Conservation (phyloP, 2,888 invertebrate genomes). For the Physocephala rufipes region DNA sequence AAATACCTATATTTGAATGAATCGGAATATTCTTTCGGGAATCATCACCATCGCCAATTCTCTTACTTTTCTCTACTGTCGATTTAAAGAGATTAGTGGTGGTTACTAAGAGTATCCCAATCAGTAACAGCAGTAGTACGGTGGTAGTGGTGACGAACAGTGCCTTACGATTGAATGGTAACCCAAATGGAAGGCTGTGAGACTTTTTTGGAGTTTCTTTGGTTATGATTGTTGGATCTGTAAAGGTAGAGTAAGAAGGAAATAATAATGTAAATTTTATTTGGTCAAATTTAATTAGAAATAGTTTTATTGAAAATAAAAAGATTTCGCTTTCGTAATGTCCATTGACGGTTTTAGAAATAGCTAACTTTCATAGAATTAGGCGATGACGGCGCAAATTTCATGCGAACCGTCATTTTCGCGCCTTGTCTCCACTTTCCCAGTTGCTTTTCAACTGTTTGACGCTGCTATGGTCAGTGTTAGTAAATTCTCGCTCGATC, state of each 20-base stretch:
- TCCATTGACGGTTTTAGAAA: too few species aligned
- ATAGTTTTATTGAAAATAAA: too few species aligned
- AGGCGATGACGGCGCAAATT: too few species aligned
- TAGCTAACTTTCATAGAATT: too few species aligned
- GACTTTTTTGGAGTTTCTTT: slow-evolving; percentile 33
- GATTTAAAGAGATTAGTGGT: slow-evolving; percentile 51
- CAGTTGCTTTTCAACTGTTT: too few species aligned
- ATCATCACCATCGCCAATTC: slow-evolving; percentile 63
- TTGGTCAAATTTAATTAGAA: too few species aligned
- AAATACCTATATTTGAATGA: slow-evolving; percentile 66
- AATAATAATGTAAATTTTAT: too few species aligned
- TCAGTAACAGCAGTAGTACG: slow-evolving; percentile 48
- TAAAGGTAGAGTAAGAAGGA: slow-evolving; percentile 40
- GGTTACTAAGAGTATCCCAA: slow-evolving; percentile 51
- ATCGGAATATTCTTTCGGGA: slow-evolving; percentile 65
- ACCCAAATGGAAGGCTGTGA: slow-evolving; percentile 39
- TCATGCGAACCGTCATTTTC: too few species aligned
- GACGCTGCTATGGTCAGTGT: too few species aligned
- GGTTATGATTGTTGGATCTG: slow-evolving; percentile 44
- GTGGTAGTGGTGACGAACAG: slow-evolving; percentile 46
- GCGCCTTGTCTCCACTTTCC: too few species aligned
- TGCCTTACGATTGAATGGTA: slow-evolving; percentile 48
- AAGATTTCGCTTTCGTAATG: too few species aligned
- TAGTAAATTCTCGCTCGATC: too few species aligned
- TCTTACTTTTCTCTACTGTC: slow-evolving; percentile 58